Evolutionary conservation across 2,797 vertebrate genomes (phyloP), one percentile per base, ranked within the genome.

Genomic region (Thamnophis elegans): DNA sequence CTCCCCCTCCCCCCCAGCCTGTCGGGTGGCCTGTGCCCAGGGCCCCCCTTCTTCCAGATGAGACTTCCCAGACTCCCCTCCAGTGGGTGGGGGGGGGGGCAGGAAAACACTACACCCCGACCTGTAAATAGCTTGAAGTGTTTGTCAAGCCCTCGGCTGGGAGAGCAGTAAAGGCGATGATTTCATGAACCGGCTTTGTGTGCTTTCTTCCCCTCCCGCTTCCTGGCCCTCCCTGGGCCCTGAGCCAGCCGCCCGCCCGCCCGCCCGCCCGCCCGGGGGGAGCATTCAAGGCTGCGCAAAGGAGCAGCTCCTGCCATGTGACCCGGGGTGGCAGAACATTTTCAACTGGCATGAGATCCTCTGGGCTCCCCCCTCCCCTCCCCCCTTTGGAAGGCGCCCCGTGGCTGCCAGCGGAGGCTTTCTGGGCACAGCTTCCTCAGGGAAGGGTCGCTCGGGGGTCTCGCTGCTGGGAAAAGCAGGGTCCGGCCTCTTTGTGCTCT

Each of bases 101-200:
- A 92, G 36, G 73, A 78, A 91, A 97, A 95, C 97, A 97, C 96
- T 97, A 96, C 94, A 93, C 58, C 93, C 87, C 5, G n/a, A 65
- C 26, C 20, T 96, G 95, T 95, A 95, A 78, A 93, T 95, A 94
- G 47, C 18, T 3, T 25, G 0, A 91, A 93, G 96, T 86, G 94
- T 96, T 94, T 94, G 95, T 96, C 94, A 94, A 89, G 94, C 94
- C 90, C 93, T 93, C 90, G 88, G 16, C 92, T 85, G 59, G 12
- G 5, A 22, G 92, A 95, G 93, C 95, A 97, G 96, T 96, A 97
- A 97, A 97, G 87, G 90, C 94, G 94, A 95, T 94, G 94, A 95
- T 94, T 93, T 89, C 93, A 82, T 93, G 53, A 94, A 95, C 92
- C 56, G 92, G 87, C 93, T 94, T 92, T 1, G 95, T 55, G 92